Conservation (phyloP, 2,888 invertebrate genomes). For the Sepioteuthis lessoniana region DNA sequence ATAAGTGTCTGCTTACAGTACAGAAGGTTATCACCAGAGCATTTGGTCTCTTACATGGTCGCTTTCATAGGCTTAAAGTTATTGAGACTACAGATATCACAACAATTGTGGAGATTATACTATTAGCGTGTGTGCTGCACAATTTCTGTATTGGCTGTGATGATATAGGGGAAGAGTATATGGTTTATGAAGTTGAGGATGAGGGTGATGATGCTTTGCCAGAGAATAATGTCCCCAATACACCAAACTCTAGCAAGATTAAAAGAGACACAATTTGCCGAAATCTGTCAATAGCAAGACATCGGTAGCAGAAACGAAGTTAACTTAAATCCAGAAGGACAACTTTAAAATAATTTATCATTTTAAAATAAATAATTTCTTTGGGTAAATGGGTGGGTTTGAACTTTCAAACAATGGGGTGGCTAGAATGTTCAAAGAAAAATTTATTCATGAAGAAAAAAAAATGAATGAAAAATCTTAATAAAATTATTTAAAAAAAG, state of each 20-base stretch:
- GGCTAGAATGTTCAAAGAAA: neutral
- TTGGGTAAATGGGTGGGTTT: neutral
- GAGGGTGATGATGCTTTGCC: slow-evolving; percentile 34
- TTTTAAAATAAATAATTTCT: neutral
- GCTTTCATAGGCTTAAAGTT: slow-evolving; percentile 40
- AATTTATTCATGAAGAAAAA: neutral
- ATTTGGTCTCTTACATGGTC: slow-evolving; percentile 35
- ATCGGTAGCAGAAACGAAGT: neutral
- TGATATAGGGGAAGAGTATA: slow-evolving; percentile 43
- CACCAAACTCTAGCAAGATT: neutral
- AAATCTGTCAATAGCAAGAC: neutral
- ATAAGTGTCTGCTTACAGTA: neutral
- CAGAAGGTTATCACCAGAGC: slow-evolving; percentile 36
- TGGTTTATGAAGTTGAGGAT: slow-evolving; percentile 45
- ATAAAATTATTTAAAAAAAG: slow-evolving; percentile 8
- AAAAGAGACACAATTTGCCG: slow-evolving; percentile 39
- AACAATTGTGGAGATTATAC: slow-evolving; percentile 38
- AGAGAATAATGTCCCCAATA: neutral
- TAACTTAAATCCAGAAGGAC: neutral
- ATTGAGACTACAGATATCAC: slow-evolving; percentile 42
- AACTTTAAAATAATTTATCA: neutral
- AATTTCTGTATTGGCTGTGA: slow-evolving; percentile 48
- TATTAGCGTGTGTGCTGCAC: slow-evolving; percentile 41
- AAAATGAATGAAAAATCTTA: neutral
- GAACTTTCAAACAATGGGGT: neutral